These are phyloP conservation scores for Protosalanx chinensis DNA, from an alignment of 2,797 vertebrate species.

Conservation along the genomic window DNA sequence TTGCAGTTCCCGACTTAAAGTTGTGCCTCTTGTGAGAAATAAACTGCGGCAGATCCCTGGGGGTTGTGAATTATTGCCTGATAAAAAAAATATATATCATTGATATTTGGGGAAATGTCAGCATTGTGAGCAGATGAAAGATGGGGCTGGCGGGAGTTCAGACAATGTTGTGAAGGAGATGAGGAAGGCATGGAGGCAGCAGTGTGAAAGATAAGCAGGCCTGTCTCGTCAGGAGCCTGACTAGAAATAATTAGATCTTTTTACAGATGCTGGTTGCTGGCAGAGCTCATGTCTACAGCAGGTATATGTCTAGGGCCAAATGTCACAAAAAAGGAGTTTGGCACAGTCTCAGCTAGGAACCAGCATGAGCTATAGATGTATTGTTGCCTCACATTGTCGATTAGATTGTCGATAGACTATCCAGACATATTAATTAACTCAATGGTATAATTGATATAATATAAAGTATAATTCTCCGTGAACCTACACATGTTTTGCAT, in stretches of 20 bases:
- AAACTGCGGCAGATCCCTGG: slow-evolving; percentile 22
- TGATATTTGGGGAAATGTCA: slow-evolving; percentile 64
- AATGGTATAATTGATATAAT: too few species aligned
- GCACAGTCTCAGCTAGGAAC: not conserved
- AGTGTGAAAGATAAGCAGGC: slow-evolving; percentile 64
- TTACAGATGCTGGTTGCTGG: slow-evolving; percentile 54
- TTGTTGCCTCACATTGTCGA: not conserved
- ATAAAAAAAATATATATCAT: slow-evolving; percentile 49
- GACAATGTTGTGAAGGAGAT: slow-evolving; percentile 45
- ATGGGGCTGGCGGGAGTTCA: slow-evolving; percentile 36
- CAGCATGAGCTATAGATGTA: not conserved
- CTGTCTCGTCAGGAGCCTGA: slow-evolving; percentile 49
- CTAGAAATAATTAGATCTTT: slow-evolving; percentile 74
- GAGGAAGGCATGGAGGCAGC: slow-evolving; percentile 45
- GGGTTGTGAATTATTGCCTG: slow-evolving; percentile 48
- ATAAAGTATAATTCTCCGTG: too few species aligned
- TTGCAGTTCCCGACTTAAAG: slow-evolving; percentile 19
- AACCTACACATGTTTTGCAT: not conserved
- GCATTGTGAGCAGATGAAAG: slow-evolving; percentile 54
- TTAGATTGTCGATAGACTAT: not conserved
- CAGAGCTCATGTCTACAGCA: slow-evolving; percentile 46
- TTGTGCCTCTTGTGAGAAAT: slow-evolving; percentile 13
- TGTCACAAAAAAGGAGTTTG: not conserved
- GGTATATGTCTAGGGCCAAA: slow-evolving; percentile 37
- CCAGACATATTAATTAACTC: not conserved